Conservation (phyloP, 1,140 invertebrate species). For the Camponotus floridanus region DNA sequence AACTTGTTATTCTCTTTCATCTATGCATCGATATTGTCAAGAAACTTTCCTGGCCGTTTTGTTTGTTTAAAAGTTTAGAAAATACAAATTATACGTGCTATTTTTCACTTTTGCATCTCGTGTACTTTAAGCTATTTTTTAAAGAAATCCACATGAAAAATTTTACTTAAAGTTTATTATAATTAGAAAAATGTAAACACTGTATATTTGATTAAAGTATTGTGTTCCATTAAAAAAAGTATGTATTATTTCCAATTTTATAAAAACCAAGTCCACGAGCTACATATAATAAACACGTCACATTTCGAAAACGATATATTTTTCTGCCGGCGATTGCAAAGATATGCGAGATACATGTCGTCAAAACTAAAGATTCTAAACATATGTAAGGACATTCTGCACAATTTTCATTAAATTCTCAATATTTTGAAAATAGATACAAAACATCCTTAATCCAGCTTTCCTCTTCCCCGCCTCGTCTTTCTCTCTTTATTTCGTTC, state of each 20-base stretch:
- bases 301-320: conserved; percentile 11
- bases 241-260: too few species aligned
- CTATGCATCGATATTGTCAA: background rate
- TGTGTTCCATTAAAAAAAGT: background rate
- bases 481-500: too few species aligned
- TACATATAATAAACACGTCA: too few species aligned
- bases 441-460: too few species aligned
- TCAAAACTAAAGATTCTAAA: too few species aligned
- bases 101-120: background rate
- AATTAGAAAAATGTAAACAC: background rate
- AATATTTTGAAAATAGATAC: too few species aligned
- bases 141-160: background rate
- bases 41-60: background rate
- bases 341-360: background rate
- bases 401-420: too few species aligned
- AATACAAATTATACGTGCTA: too few species aligned
- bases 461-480: too few species aligned
- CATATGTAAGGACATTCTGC: too few species aligned
- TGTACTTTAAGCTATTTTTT: background rate
- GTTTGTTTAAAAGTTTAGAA: too few species aligned
- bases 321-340: background rate
- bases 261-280: too few species aligned
- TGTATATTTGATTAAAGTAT: background rate
- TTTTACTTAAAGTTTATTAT: background rate
- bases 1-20: conserved; percentile 2